Evolutionary conservation across 2,797 vertebrate species (phyloP).

Genomic region (Zalophus californianus): DNA sequence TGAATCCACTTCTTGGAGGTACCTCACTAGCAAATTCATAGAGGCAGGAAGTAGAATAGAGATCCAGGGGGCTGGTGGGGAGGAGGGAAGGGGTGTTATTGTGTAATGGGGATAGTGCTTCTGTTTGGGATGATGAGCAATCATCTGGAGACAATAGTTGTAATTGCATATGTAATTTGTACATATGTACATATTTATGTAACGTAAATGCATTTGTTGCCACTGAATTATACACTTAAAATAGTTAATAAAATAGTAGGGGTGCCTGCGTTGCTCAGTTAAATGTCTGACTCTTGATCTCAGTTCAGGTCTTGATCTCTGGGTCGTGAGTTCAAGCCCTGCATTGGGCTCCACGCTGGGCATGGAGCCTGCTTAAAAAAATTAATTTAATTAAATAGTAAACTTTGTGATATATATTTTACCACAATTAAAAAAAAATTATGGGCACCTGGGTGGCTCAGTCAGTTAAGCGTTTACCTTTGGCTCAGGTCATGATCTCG

Average conservation of each 20-base stretch:
- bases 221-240: background rate
- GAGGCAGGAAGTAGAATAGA: background rate
- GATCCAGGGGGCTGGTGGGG: background rate
- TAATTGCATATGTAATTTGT: no score
- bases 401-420: background rate
- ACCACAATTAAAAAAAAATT: background rate
- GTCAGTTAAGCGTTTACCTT: no score
- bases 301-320: background rate
- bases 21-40: no score
- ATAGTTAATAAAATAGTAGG: background rate
- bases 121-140: background rate
- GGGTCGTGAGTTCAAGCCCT: no score
- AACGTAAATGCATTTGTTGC: background rate
- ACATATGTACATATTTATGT: no score
- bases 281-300: no score
- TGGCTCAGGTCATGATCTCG: no score
- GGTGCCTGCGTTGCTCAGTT: no score
- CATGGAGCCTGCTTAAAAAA: no score
- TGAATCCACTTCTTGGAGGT: background rate
- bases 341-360: fast-evolving
- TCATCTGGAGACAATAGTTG: background rate
- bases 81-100: no score
- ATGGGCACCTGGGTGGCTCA: no score
- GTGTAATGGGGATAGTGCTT: background rate
- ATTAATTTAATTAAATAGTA: no score